Evolutionary conservation across 1,140 invertebrate species (phyloP).

Genomic region (Diorhabda sublineata): DNA sequence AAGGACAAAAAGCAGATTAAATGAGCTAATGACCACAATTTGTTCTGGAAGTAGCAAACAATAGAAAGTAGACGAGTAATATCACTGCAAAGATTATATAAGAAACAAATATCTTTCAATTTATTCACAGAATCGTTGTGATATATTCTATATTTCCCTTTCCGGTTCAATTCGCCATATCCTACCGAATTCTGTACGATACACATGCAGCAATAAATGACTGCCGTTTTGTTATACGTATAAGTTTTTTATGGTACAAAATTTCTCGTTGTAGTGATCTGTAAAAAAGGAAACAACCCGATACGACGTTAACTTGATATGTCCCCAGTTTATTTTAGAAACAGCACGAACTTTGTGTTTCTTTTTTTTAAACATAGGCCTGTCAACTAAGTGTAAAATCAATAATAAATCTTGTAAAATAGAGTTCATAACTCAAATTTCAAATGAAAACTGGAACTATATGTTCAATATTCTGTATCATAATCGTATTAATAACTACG

Average conservation of each 20-base stretch:
- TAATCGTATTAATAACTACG: background rate
- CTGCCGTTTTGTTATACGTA: background rate
- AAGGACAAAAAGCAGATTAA: no score
- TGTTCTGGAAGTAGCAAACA: no score
- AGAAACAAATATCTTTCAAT: no score
- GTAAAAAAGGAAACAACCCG: background rate
- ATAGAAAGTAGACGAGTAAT: no score
- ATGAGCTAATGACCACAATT: no score
- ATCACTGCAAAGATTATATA: no score
- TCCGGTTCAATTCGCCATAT: no score
- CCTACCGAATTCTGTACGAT: background rate
- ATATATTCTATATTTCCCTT: no score
- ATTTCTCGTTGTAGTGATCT: background rate
- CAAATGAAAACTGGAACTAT: background rate
- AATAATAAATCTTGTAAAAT: background rate
- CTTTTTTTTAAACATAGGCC: background rate
- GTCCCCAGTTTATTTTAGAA: background rate
- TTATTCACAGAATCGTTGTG: no score
- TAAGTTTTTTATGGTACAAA: background rate
- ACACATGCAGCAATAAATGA: background rate
- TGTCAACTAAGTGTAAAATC: background rate
- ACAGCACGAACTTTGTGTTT: background rate
- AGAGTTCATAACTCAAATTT: background rate
- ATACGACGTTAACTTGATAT: background rate
- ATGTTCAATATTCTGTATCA: background rate